phyloP scores from a whole-genome alignment of 2,888 invertebrate genomes.

The Hypolimnas misippus region DNA sequence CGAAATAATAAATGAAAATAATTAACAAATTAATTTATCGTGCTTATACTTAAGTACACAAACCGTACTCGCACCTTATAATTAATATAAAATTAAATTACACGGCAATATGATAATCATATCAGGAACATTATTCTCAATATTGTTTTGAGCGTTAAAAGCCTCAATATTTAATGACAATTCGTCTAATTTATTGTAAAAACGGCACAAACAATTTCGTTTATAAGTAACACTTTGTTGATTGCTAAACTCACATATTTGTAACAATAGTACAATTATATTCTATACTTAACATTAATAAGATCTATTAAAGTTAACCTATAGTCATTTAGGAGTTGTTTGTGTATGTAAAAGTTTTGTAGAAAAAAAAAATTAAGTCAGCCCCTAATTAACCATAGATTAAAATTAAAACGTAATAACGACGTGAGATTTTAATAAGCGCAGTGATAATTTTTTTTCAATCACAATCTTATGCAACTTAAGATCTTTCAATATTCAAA shows the following conservation, averaged over 20 bases:
- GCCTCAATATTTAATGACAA: constrained; percentile 10
- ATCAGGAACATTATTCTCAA: constrained; percentile 28
- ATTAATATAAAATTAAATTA: constrained; percentile 13
- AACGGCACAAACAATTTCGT: constrained; percentile 21
- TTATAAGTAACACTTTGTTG: constrained; percentile 13
- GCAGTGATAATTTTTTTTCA: constrained; percentile 3
- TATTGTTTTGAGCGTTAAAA: constrained; percentile 21
- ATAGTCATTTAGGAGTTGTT: constrained; percentile 20
- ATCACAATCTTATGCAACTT: constrained; percentile 23
- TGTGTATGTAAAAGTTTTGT: not conserved
- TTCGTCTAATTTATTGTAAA: constrained; percentile 1
- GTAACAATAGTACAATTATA: constrained; percentile 49
- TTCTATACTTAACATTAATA: constrained; percentile 40
- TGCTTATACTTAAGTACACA: constrained; percentile 61
- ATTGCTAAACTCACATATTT: constrained; percentile 53
- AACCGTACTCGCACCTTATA: constrained; percentile 56
- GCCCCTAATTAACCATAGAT: constrained; percentile 14
- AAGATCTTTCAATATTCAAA: constrained; percentile 34
- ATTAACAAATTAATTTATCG: constrained; percentile 38
- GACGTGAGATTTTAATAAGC: constrained; percentile 7
- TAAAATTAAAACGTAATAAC: constrained; percentile 15
- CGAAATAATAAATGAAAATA: constrained; percentile 24
- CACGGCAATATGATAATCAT: constrained; percentile 6
- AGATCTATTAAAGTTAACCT: constrained; percentile 14
- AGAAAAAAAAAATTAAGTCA: constrained; percentile 4